phyloP scores from a whole-genome alignment of 2,797 vertebrate species.

The Siniperca undulata region DNA sequence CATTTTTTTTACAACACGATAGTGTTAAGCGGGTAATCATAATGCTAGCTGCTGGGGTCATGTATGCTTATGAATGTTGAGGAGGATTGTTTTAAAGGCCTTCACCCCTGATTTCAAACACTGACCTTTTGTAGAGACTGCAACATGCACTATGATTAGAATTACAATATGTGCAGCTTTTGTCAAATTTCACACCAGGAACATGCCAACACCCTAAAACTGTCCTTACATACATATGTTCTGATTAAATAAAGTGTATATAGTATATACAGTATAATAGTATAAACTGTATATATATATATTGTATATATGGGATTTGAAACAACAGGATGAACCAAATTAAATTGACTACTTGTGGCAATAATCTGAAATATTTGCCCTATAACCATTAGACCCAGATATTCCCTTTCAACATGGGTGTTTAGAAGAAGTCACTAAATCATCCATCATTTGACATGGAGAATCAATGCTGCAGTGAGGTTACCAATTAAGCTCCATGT shows the following conservation, averaged over 20 bases:
- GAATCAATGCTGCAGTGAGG: slow-evolving; percentile 51
- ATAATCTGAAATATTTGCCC: slow-evolving; percentile 33
- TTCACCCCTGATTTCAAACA: slow-evolving; percentile 79
- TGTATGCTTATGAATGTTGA: slow-evolving; percentile 83
- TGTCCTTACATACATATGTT: not conserved
- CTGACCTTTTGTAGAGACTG: slow-evolving; percentile 72
- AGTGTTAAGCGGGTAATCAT: slow-evolving; percentile 78
- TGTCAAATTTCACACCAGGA: slow-evolving; percentile 39
- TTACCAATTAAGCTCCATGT: slow-evolving; percentile 71
- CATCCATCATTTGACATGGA: slow-evolving; percentile 58
- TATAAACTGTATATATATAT: not conserved
- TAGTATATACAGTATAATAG: not conserved
- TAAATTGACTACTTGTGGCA: not conserved
- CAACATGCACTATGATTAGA: slow-evolving; percentile 62
- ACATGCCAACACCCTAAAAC: slow-evolving; percentile 8
- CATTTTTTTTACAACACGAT: slow-evolving; percentile 67
- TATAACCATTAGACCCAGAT: slow-evolving; percentile 38
- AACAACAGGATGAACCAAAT: slow-evolving; percentile 31
- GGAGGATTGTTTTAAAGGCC: slow-evolving; percentile 73
- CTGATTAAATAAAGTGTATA: not conserved
- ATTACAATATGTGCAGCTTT: slow-evolving; percentile 61
- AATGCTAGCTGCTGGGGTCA: slow-evolving; percentile 79
- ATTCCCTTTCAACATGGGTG: slow-evolving; percentile 54
- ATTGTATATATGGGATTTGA: slow-evolving; percentile 17
- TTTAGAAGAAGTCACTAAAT: slow-evolving; percentile 66